Conservation (phyloP, 2,797 vertebrate species). For the Sebastes cheni region DNA sequence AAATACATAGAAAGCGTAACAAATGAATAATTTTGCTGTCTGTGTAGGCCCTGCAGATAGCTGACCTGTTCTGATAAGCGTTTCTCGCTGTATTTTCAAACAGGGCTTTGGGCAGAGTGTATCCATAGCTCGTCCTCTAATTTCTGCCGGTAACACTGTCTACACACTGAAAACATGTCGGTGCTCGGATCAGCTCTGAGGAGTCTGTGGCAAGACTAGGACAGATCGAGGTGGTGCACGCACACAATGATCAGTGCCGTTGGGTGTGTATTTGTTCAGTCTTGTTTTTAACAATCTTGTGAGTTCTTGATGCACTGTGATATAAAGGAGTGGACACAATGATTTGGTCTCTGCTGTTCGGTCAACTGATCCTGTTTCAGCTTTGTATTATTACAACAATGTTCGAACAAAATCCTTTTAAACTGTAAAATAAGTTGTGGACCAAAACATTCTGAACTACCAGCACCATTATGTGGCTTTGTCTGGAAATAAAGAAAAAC, state of each 20-base stretch:
- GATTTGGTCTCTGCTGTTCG: not conserved
- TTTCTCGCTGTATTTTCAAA: not conserved
- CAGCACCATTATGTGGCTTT: not conserved
- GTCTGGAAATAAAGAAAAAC: not conserved
- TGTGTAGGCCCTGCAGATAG: conserved; percentile 1
- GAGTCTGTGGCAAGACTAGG: not conserved
- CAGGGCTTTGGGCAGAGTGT: not conserved
- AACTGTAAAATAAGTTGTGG: not conserved
- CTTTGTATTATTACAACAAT: not conserved
- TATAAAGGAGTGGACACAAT: not conserved
- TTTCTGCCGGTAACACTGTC: conserved; percentile 4
- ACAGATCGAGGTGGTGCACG: not conserved
- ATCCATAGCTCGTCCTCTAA: not conserved
- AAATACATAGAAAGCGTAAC: not conserved
- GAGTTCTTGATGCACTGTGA: not conserved
- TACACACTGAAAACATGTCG: not conserved
- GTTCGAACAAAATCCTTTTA: not conserved
- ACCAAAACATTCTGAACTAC: not conserved
- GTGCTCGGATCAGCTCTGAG: conserved; percentile 1
- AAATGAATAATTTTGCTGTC: conserved; percentile 8
- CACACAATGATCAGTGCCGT: not conserved
- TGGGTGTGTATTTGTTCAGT: not conserved
- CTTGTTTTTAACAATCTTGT: not conserved
- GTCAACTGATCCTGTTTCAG: not conserved
- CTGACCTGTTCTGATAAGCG: conserved; percentile 8